Percentiles rank a stretch among this genome's conserved stretches.
These are phyloP conservation scores for Macrophya annulata DNA, from an alignment of 2,888 invertebrate genomes.

Conservation along the genomic window DNA sequence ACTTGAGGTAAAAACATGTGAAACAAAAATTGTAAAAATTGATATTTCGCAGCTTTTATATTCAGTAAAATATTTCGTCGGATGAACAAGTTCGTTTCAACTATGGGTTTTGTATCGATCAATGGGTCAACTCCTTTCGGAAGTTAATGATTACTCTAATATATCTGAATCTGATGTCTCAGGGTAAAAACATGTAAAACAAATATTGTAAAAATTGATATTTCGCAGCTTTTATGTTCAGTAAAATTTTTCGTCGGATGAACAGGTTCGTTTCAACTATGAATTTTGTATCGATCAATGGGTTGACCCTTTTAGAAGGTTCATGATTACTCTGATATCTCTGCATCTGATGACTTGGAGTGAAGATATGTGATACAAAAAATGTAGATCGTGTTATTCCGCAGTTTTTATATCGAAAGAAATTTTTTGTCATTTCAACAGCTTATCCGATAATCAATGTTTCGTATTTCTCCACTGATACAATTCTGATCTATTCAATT, in stretches of 20 bases:
- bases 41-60: background rate
- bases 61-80: background rate
- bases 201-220: background rate
- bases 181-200: background rate
- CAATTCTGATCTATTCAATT: slow-evolving; percentile 28
- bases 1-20: background rate
- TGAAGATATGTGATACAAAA: background rate
- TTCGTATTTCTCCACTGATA: background rate
- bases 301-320: background rate
- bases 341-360: background rate
- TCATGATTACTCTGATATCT: background rate
- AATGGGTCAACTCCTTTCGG: background rate
- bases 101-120: background rate
- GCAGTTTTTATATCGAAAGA: background rate
- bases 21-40: background rate
- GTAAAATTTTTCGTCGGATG: background rate
- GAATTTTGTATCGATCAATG: background rate
- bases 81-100: background rate
- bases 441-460: background rate
- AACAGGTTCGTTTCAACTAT: background rate
- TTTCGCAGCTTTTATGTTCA: background rate
- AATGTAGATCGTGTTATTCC: background rate
- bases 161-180: background rate
- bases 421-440: background rate
- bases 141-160: background rate